Evolutionary conservation across 1,140 invertebrate species (phyloP), one percentile per base, ranked within the genome.

Genomic region (Cherax destructor): DNA sequence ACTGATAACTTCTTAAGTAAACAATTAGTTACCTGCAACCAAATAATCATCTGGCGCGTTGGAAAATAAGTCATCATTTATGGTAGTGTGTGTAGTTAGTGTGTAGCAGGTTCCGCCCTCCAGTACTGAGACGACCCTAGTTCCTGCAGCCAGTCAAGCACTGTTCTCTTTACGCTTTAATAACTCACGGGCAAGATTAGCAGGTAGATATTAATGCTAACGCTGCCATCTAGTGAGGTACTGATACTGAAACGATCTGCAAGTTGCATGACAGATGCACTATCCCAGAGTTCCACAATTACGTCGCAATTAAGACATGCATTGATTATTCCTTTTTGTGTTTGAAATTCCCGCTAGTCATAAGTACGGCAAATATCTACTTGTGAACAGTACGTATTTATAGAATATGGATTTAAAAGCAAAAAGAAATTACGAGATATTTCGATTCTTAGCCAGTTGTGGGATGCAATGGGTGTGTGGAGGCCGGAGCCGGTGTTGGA

Each of bases 401-500:
- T 0, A 24, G 7, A 30, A 30, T 5, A 24, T 74, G 30, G 24
- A 21, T 10, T 74, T 11, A 18, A n/a, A 30, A 74, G 6, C 7
- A 74, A 30, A 24, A 30, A 21, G 24, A 30, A 24, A 2, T 74
- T 1, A 30, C 30, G 30, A 74, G 6, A 30, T 9, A 24, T 24
- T 30, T 6, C 9, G 24, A 10, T 24, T 74, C 5, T 74, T 13
- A 13, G 52, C 5, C 13, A 18, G 18, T 13, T 65, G 52, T 56
- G 21, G 69, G 69, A n/a, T 21, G 5, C 13, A 47, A 10, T 24
- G 18, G 78, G 11, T 47, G 59, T 21, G 86, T 56, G 24, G 91
- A 84, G 52, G 91, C 80, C 91, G 86, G 18, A 69, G 89, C 83
- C 83, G 59, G 72, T 50, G 81, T 65, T n/a, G 56, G 24, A 56